Evolutionary conservation across 2,888 invertebrate species (phyloP), one percentile per base, ranked within the genome.

Genomic region (Coenonympha arcania): DNA sequence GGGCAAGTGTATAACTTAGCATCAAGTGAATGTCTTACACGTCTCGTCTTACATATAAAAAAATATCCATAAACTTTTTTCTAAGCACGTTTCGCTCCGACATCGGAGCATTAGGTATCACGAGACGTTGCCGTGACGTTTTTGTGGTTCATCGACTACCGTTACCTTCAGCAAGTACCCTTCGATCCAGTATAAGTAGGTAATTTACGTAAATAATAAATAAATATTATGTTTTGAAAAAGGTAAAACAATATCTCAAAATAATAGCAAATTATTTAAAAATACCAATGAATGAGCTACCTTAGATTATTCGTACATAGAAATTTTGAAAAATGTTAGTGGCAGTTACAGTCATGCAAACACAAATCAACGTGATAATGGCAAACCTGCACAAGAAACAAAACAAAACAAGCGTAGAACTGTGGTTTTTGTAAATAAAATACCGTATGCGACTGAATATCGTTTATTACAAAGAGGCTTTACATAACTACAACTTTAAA

Each of bases 341-440:
- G 20, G 36, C 30, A 47, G 24, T n/a, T n/a, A n/a, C 41, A 37
- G 34, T 22, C 53, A 54, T 55, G 47, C 51, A 50, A 51, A 54
- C 54, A 47, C 45, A 45, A 57, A 46, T 68, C 56, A 72, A 66
- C 54, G 62, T 68, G 77, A 79, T 80, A 80, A 72, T 84, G 86
- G 86, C 86, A 86, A 86, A 86, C 86, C 84, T 84, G 74, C 80
- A 86, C 86, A 84, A 84, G 71, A 65, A 84, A 83, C 76, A 73
- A 77, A 76, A 72, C 62, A 55, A 64, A 72, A 76, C 69, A 73
- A 71, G 69, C 69, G 59, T 52, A 65, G 54, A 57, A 33, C 56
- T 66, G 64, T 69, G 68, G 66, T 64, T 58, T 48, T 56, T 61
- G 54, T 68, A 68, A 86, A 86, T 84, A 77, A 86, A 85, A 87